phyloP scores from a whole-genome alignment of 1,140 invertebrate genomes.

The Aphis gossypii region DNA sequence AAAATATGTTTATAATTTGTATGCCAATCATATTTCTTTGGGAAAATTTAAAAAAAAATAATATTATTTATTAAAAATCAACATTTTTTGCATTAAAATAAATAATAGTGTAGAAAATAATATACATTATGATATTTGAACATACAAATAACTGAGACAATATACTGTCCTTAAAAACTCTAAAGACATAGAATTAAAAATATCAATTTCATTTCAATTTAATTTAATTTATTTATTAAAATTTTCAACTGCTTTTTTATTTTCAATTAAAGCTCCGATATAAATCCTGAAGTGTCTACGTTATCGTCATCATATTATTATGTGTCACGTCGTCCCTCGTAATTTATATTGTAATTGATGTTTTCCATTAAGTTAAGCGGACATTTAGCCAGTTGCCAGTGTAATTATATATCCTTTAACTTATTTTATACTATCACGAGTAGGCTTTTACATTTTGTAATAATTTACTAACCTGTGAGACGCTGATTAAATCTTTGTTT shows the following conservation, averaged over 20 bases:
- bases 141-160: neutral
- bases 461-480: neutral
- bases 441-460: neutral
- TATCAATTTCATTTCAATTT: neutral
- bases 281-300: neutral
- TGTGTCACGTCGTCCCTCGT: neutral
- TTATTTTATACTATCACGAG: neutral
- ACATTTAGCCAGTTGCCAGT: neutral
- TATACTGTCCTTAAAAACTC: neutral
- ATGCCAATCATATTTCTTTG: neutral
- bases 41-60: neutral
- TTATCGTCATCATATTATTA: neutral
- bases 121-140: neutral
- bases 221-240: neutral
- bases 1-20: neutral
- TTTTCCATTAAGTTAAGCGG: neutral
- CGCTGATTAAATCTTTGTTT: conserved; percentile 6
- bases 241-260: neutral
- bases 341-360: conserved; percentile 15
- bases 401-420: conserved; percentile 6
- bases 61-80: neutral
- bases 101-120: neutral
- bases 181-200: neutral
- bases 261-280: neutral
- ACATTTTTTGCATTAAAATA: neutral